Evolutionary conservation across 2,888 invertebrate genomes (phyloP), one percentile per base, ranked within the genome.

Genomic region (Deilephila elpenor): DNA sequence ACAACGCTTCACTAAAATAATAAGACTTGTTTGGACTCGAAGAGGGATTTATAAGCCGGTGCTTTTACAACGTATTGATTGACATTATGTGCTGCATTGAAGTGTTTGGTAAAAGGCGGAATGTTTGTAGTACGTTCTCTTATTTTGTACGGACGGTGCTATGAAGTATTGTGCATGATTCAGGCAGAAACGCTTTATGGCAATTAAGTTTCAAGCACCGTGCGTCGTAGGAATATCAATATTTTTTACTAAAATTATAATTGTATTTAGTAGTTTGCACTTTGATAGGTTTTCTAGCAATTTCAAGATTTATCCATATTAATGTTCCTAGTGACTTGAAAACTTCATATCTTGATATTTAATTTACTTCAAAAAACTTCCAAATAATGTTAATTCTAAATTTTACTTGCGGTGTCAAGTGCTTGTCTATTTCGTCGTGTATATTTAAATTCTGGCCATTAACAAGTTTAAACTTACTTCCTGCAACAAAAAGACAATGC

Each of bases 1-100:
- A 67, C 59, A 64, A 37, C 34, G 20, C 32, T 19, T 32, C 20
- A 20, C 71, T 67, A n/a, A 70, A 72, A 67, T 75, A 64, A 72
- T 34, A 56, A 62, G 7, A 56, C 56, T 62, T 72, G 53, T 72
- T 62, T 64, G 62, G 17, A 37, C 3, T 60, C 25, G 20, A 59
- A n/a, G 60, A 60, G n/a, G 25, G 51, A 25, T 71, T 51, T 60
- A 29, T 71, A 61, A 37, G 61, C 51, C 67, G 51, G 44, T 44
- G 44, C 51, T 25, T 67, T 25, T 44, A 11, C 37, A 62, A 62
- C 34, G 44, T 67, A 67, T 67, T 67, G 67, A 67, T 67, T 67
- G 67, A 44, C 7, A 14, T 44, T 64, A 37, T n/a, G 19, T 67
- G 17, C 51, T 51, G 62, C 19, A 25, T 44, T 67, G 37, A 67